Percentiles rank a stretch among this genome's conserved stretches.
Evolutionary conservation across 1,140 invertebrate species (phyloP).

Genomic region (Drosophila kohkoa): DNA sequence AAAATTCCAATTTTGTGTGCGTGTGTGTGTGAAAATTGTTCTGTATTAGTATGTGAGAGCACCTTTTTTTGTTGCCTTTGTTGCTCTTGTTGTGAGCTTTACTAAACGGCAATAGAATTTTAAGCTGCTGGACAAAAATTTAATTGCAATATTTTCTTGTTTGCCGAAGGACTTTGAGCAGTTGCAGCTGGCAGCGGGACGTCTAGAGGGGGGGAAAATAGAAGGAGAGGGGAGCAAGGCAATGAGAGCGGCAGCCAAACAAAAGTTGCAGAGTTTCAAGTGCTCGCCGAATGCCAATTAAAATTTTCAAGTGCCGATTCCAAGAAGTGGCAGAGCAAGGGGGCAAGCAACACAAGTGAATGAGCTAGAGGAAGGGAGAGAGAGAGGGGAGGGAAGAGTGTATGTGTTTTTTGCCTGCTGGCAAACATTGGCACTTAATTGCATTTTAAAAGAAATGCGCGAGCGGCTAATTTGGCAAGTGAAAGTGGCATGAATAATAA

Average conservation of each 20-base stretch:
- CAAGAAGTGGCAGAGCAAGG: slow-evolving; percentile 1
- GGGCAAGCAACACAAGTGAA: background rate
- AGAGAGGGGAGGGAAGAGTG: background rate
- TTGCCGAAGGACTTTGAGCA: slow-evolving; percentile 27
- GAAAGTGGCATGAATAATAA: slow-evolving; percentile 80
- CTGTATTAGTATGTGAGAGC: slow-evolving; percentile 10
- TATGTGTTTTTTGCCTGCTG: slow-evolving; percentile 36
- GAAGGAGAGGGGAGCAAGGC: no score
- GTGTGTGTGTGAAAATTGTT: slow-evolving; percentile 8
- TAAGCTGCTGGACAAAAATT: slow-evolving; percentile 50
- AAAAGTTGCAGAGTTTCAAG: slow-evolving; percentile 68
- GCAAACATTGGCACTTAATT: slow-evolving; percentile 77
- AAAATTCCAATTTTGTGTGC: slow-evolving; percentile 63
- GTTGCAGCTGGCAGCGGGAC: slow-evolving; percentile 20
- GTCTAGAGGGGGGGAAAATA: background rate
- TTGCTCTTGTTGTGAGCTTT: slow-evolving; percentile 10
- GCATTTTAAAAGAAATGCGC: slow-evolving; percentile 79
- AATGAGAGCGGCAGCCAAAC: slow-evolving; percentile 30
- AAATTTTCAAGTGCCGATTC: slow-evolving; percentile 65
- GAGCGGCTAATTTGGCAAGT: slow-evolving; percentile 79
- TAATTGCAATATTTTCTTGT: slow-evolving; percentile 54
- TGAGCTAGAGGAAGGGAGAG: background rate
- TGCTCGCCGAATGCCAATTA: slow-evolving; percentile 72
- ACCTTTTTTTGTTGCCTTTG: background rate
- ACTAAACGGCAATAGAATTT: slow-evolving; percentile 56